A percentile compares a stretch with the other conserved stretches of the same genome.
phyloP scores from a whole-genome alignment of 2,888 invertebrate genomes.

The Anoplius nigerrimus region DNA sequence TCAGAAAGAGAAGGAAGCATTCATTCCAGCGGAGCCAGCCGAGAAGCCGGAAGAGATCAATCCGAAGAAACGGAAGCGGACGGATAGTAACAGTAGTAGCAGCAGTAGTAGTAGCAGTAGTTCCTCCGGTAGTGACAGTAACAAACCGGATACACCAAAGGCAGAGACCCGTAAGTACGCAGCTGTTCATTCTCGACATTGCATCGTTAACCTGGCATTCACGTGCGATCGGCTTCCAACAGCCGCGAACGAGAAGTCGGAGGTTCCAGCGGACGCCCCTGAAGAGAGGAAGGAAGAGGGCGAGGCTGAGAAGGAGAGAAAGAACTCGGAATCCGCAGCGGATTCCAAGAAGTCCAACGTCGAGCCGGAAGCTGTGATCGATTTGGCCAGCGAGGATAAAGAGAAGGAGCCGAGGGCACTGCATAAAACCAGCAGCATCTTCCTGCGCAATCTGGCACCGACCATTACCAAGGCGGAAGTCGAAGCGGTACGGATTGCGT shows the following conservation, averaged over 20 bases:
- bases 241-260: slow-evolving; percentile 57
- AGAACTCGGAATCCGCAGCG: slow-evolving; percentile 67
- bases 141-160: slow-evolving; percentile 71
- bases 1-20: slow-evolving; percentile 61
- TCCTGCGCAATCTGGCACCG: slow-evolving; percentile 95
- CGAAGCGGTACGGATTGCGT: slow-evolving; percentile 84
- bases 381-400: slow-evolving; percentile 73
- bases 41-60: slow-evolving; percentile 62
- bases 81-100: slow-evolving; percentile 77
- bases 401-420: slow-evolving; percentile 82
- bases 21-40: slow-evolving; percentile 17
- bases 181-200: neutral
- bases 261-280: slow-evolving; percentile 66
- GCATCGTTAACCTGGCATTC: neutral
- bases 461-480: slow-evolving; percentile 97
- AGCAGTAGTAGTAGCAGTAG: slow-evolving; percentile 74
- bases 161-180: slow-evolving; percentile 60
- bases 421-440: slow-evolving; percentile 98
- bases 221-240: neutral
- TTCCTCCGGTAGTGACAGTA: slow-evolving; percentile 76
- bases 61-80: slow-evolving; percentile 77
- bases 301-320: slow-evolving; percentile 67
- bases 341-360: slow-evolving; percentile 67
- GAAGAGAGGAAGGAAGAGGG: slow-evolving; percentile 66
- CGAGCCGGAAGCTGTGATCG: slow-evolving; percentile 72